These are phyloP conservation scores for Microtus agrestis DNA, from an alignment of 2,797 vertebrate species.

Conservation along the genomic window DNA sequence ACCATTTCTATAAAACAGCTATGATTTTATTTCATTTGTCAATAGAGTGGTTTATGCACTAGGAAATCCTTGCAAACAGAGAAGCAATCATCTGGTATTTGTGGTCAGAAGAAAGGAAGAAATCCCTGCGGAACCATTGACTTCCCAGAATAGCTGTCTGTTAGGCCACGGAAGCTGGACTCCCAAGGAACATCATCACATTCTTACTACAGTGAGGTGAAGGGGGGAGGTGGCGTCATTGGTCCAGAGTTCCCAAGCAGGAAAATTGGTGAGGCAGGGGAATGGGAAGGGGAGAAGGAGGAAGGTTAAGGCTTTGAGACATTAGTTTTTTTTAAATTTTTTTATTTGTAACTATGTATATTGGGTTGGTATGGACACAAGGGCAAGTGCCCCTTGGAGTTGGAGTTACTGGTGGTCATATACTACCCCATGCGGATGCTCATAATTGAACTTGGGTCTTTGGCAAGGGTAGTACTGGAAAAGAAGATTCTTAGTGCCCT, in stretches of 20 bases:
- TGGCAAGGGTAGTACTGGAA: background rate
- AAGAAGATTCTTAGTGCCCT: background rate
- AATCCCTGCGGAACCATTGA: background rate
- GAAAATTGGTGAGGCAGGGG: background rate
- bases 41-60: background rate
- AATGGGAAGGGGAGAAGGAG: background rate
- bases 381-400: background rate
- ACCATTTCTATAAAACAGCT: background rate
- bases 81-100: background rate
- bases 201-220: background rate
- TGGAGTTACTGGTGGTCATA: background rate
- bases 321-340: background rate
- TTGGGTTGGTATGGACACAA: background rate
- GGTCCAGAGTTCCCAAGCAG: background rate
- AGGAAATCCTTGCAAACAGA: constrained; percentile 11
- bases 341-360: background rate
- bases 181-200: background rate
- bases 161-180: background rate
- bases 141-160: background rate
- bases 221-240: no score
- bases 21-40: background rate
- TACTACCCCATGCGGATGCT: background rate
- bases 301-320: background rate
- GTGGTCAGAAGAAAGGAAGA: background rate
- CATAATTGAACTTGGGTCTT: background rate